Evolutionary conservation across 1,140 invertebrate genomes (phyloP), one percentile per base, ranked within the genome.

Genomic region (Drosophila subpulchrella): DNA sequence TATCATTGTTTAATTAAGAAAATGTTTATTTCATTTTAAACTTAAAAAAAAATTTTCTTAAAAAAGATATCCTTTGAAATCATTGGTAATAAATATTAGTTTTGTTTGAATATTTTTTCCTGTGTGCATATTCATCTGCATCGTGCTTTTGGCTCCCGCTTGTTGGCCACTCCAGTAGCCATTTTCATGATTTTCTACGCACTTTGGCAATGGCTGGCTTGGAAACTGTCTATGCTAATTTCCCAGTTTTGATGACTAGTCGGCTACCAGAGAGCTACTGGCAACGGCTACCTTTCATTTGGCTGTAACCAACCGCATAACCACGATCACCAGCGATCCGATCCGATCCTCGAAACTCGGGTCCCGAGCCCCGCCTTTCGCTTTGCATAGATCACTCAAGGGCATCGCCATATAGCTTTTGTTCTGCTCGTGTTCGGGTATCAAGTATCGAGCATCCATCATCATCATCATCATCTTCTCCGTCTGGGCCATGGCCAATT

Each of bases 111-210:
- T 38, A 38, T 12, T 39, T 39, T 44, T 63, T 46, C 7, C 20
- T 10, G 10, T 30, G 48, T 66, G 58, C 13, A 32, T 51, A 17
- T 71, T 7, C 30, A 71, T 13, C 38, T 24, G 24, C 59, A 34
- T 75, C 38, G 36, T 50, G 46, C 24, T 53, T 1, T 13, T 53
- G 50, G 50, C 53, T 36, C 5, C 32, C 13, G 38, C 67, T 72
- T 47, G 73, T 75, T 60, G 63, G 51, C 54, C 62, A 68, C 63
- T 74, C 67, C 84, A 79, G 83, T 88, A 88, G 83, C 84, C 76
- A 88, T 89, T 88, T 88, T 89, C 81, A 81, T 88, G 85, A 88
- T 88, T 89, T 88, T 83, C 77, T 84, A 88, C 84, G 84, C 84
- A 88, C 84, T 89, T 88, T 88, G 62, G 74, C 85, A 67, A 84